Evolutionary conservation across 1,140 invertebrate species (phyloP).

Genomic region (Ceratina calcarata): DNA sequence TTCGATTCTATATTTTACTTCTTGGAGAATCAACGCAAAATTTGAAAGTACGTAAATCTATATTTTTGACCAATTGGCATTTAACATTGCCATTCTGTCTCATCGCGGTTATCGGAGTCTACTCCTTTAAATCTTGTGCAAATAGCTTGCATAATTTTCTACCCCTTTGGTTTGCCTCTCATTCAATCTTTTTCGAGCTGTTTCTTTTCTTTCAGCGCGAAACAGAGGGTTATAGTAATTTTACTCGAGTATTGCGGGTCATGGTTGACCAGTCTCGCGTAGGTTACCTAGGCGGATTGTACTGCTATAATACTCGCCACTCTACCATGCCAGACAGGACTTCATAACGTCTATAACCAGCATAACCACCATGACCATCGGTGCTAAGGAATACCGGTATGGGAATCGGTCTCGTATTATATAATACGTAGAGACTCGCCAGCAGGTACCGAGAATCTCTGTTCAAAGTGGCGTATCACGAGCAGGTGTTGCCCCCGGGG

Average conservation of each 20-base stretch:
- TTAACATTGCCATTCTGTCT: not conserved
- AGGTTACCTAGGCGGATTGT: slow-evolving; percentile 52
- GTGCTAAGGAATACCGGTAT: slow-evolving; percentile 11
- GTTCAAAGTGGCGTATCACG: slow-evolving; percentile 59
- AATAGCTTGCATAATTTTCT: slow-evolving; percentile 9
- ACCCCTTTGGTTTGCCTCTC: not conserved
- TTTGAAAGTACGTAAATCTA: no score
- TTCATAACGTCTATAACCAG: slow-evolving; percentile 67
- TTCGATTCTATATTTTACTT: no score
- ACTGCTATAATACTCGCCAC: slow-evolving; percentile 49
- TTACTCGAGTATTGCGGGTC: slow-evolving; percentile 16
- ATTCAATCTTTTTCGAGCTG: slow-evolving; percentile 8
- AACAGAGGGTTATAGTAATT: slow-evolving; percentile 15
- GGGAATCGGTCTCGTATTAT: slow-evolving; percentile 57
- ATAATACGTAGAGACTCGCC: slow-evolving; percentile 56
- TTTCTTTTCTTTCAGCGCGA: not conserved
- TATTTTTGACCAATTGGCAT: no score
- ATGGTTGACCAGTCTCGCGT: slow-evolving; percentile 29
- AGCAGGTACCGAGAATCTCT: slow-evolving; percentile 34
- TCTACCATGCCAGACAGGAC: slow-evolving; percentile 60
- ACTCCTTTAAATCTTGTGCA: not conserved
- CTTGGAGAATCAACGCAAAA: no score
- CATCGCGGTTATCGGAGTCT: no score
- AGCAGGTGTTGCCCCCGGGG: slow-evolving; percentile 66
- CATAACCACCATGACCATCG: slow-evolving; percentile 61